Conservation (phyloP, 2,797 vertebrate species). For the Pangasius mekongensis region DNA sequence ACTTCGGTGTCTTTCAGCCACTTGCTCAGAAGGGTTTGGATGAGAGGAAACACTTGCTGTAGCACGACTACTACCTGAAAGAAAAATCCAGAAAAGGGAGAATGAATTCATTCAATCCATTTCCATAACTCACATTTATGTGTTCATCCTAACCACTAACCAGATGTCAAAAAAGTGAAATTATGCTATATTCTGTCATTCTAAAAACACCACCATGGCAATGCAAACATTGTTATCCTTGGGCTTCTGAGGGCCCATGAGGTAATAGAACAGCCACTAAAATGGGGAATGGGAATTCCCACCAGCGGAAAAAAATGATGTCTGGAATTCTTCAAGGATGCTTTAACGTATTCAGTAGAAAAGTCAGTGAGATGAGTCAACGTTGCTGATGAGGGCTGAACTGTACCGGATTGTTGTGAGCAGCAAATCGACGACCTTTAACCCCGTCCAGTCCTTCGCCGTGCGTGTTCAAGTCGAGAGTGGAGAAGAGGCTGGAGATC, state of each 20-base stretch:
- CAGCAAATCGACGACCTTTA: constrained; percentile 75
- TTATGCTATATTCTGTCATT: neutral
- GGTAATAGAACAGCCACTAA: neutral
- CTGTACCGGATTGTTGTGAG: constrained; percentile 85
- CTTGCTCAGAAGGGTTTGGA: constrained; percentile 93
- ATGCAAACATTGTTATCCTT: neutral
- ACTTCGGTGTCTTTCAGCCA: constrained; percentile 95
- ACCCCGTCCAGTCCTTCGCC: constrained; percentile 82
- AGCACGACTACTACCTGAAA: constrained; percentile 90
- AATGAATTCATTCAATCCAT: neutral
- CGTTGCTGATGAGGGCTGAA: neutral
- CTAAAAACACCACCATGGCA: neutral
- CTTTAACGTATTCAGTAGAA: too few relatives aligned
- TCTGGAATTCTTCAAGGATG: too few relatives aligned
- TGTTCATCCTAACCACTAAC: neutral
- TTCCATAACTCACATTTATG: neutral
- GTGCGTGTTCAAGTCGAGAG: constrained; percentile 88
- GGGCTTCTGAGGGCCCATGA: neutral
- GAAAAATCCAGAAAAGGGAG: neutral
- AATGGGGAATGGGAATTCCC: too few relatives aligned
- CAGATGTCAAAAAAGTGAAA: neutral
- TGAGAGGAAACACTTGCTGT: constrained; percentile 94
- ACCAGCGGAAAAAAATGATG: too few relatives aligned
- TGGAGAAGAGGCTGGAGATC: constrained; percentile 94
- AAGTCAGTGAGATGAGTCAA: too few relatives aligned